Conservation (phyloP, 1,140 invertebrate species). For the Gonatopus flavifemur region DNA sequence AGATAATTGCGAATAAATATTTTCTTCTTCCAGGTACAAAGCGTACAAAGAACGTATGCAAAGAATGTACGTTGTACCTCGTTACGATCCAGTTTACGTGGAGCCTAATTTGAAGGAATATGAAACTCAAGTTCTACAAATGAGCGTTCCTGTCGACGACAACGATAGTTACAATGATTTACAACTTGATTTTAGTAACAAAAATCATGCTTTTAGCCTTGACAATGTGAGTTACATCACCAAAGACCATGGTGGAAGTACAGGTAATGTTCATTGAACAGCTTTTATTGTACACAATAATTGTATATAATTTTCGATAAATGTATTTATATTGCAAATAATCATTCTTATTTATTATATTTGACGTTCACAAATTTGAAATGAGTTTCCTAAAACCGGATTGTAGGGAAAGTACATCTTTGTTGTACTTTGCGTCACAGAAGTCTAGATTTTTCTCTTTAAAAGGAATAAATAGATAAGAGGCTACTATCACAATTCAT, state of each 20-base stretch:
- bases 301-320: too few relatives aligned
- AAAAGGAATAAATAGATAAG: too few relatives aligned
- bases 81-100: conserved; percentile 80
- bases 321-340: too few relatives aligned
- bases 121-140: conserved; percentile 85
- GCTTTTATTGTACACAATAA: too few relatives aligned
- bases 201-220: conserved; percentile 83
- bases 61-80: conserved; percentile 70
- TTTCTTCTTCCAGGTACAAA: conserved; percentile 64
- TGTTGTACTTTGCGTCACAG: too few relatives aligned
- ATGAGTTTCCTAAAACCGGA: too few relatives aligned
- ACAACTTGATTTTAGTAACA: conserved; percentile 82
- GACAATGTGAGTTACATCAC: conserved; percentile 85
- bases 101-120: conserved; percentile 80
- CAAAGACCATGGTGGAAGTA: conserved; percentile 70
- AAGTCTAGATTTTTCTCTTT: too few relatives aligned
- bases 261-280: too few relatives aligned
- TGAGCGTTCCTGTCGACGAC: conserved; percentile 83
- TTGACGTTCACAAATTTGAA: too few relatives aligned
- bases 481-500: too few relatives aligned
- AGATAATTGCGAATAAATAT: neutral
- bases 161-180: conserved; percentile 75
- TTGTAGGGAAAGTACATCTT: too few relatives aligned
- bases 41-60: conserved; percentile 78
- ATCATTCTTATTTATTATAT: too few relatives aligned